These are phyloP conservation scores for Anguilla megastoma DNA, from an alignment of 2,797 vertebrate species.

Conservation along the genomic window DNA sequence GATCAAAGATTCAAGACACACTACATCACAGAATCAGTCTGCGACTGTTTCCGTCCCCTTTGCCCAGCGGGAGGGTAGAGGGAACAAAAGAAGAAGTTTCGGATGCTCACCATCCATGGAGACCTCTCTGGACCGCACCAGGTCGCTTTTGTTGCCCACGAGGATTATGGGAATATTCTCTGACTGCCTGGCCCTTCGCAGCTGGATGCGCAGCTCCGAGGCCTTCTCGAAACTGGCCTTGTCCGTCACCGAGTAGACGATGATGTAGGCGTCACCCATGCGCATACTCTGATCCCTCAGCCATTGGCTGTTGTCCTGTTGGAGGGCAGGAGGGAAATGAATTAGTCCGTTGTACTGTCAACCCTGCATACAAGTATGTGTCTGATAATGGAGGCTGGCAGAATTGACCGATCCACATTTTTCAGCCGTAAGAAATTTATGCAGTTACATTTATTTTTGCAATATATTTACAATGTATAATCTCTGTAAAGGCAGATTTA, in stretches of 20 bases:
- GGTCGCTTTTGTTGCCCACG: slow-evolving; percentile 97
- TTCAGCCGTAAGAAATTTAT: neutral
- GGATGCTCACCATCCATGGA: slow-evolving; percentile 88
- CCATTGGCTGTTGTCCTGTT: slow-evolving; percentile 90
- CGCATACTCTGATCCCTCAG: slow-evolving; percentile 95
- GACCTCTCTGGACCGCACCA: slow-evolving; percentile 95
- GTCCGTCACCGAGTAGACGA: slow-evolving; percentile 97
- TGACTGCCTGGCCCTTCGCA: slow-evolving; percentile 90
- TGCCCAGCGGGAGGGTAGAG: neutral
- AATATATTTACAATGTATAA: neutral
- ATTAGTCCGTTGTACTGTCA: neutral
- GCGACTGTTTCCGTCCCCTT: neutral
- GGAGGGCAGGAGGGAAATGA: neutral
- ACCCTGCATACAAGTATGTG: neutral
- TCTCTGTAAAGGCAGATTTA: neutral
- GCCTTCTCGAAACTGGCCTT: slow-evolving; percentile 97
- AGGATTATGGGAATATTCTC: slow-evolving; percentile 99
- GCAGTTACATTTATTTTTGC: neutral
- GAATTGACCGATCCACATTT: neutral
- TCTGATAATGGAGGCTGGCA: neutral
- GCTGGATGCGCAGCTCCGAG: slow-evolving; percentile 93
- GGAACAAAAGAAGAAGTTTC: neutral
- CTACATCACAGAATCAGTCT: neutral
- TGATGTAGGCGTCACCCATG: slow-evolving; percentile 97
- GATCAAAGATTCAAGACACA: neutral